Conservation (phyloP, 2,113 vertebrate genomes). For the Ammodytes marinus region DNA sequence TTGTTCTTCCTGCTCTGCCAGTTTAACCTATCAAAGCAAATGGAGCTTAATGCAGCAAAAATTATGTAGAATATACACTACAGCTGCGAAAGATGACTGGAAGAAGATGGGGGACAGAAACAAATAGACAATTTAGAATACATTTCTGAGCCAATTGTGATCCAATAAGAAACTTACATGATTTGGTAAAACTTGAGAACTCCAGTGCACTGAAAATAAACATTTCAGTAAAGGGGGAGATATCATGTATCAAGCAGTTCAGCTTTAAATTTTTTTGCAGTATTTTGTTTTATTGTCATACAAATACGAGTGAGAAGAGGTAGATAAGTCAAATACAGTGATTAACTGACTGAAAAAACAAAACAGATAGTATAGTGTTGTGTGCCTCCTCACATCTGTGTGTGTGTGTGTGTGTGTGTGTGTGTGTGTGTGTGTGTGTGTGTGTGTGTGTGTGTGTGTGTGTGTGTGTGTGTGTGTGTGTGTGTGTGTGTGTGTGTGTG, state of each 20-base stretch:
- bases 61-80: not conserved
- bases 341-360: not conserved
- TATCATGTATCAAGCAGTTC: not conserved
- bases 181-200: not conserved
- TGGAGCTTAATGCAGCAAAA: not conserved
- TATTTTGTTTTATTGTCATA: no score
- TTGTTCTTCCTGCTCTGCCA: not conserved
- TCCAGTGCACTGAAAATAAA: not conserved
- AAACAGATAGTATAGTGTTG: not conserved
- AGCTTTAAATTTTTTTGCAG: not conserved
- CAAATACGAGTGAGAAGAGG: not conserved
- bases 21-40: not conserved
- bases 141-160: not conserved
- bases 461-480: slow-evolving; percentile 23
- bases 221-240: not conserved
- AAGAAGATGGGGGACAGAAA: not conserved
- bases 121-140: not conserved
- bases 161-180: not conserved
- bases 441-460: slow-evolving; percentile 27
- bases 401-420: not conserved
- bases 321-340: no score
- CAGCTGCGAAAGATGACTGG: not conserved
- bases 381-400: slow-evolving; percentile 5
- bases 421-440: slow-evolving; percentile 28
- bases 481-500: slow-evolving; percentile 24